Percentiles rank a stretch among this genome's conserved stretches.
These are phyloP conservation scores for Phoxinus dragarum DNA, from an alignment of 2,797 vertebrate species.

Conservation along the genomic window DNA sequence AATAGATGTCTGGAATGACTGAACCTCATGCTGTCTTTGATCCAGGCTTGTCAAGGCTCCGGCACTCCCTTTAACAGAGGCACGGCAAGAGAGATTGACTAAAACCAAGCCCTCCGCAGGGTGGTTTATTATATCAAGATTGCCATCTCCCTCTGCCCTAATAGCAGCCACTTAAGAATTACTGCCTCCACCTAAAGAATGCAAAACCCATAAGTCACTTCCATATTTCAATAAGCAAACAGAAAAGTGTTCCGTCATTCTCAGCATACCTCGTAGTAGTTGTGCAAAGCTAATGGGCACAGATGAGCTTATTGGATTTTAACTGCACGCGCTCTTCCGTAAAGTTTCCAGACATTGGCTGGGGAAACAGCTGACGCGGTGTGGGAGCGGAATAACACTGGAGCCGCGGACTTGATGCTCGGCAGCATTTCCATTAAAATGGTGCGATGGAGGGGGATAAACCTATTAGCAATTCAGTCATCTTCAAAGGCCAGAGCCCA, in stretches of 20 bases:
- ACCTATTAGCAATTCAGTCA: slow-evolving; percentile 69
- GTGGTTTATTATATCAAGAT: slow-evolving; percentile 48
- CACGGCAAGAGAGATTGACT: slow-evolving; percentile 37
- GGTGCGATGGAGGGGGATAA: slow-evolving; percentile 59
- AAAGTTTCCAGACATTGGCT: background rate
- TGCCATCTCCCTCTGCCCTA: slow-evolving; percentile 26
- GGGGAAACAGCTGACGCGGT: slow-evolving; percentile 20
- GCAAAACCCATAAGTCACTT: slow-evolving; percentile 30
- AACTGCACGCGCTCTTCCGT: background rate
- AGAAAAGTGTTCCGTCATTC: background rate
- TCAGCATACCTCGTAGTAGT: background rate
- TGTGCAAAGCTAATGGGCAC: background rate
- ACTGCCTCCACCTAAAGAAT: background rate
- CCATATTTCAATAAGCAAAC: background rate
- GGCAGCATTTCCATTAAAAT: slow-evolving; percentile 61
- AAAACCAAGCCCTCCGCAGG: slow-evolving; percentile 48
- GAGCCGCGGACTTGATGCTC: background rate
- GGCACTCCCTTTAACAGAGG: slow-evolving; percentile 40
- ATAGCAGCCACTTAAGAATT: slow-evolving; percentile 42
- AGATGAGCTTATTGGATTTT: slow-evolving; percentile 14
- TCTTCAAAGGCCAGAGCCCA: slow-evolving; percentile 71
- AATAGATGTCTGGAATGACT: slow-evolving; percentile 69
- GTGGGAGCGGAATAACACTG: slow-evolving; percentile 19
- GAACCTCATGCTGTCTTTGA: slow-evolving; percentile 56
- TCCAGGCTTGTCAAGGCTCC: slow-evolving; percentile 44